A percentile compares a stretch with the other conserved stretches of the same genome.
These are phyloP conservation scores for Heteromormyrus szaboi DNA, from an alignment of 2,797 vertebrate species.

Conservation along the genomic window DNA sequence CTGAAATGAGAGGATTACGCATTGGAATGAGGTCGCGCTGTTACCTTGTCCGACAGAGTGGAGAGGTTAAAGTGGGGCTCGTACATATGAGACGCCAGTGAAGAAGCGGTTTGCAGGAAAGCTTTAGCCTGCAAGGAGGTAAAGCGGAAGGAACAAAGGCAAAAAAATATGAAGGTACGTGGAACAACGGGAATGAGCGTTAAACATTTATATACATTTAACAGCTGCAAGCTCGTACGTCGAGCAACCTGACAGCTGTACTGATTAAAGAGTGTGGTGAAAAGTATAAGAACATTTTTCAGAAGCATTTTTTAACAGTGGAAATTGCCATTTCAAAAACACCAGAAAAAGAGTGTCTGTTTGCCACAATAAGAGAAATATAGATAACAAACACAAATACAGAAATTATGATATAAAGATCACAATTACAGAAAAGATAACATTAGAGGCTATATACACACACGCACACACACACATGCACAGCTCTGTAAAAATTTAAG, in stretches of 20 bases:
- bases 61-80: slow-evolving; percentile 93
- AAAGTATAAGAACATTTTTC: not conserved
- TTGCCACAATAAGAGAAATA: not conserved
- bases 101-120: slow-evolving; percentile 84
- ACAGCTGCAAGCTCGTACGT: no score
- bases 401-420: not conserved
- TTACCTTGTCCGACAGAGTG: slow-evolving; percentile 87
- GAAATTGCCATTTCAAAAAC: not conserved
- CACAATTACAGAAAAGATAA: not conserved
- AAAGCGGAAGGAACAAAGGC: not conserved
- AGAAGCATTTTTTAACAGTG: not conserved
- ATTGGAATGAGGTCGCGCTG: not conserved
- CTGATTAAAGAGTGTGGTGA: not conserved
- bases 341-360: not conserved
- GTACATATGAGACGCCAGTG: slow-evolving; percentile 86
- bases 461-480: not conserved
- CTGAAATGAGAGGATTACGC: not conserved
- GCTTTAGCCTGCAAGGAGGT: slow-evolving; percentile 74
- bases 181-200: not conserved
- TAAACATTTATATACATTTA: not conserved
- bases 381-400: not conserved
- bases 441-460: not conserved
- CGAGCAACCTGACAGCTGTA: not conserved
- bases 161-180: not conserved
- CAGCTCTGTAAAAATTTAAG: not conserved